Base-by-base conservation (phyloP, 2,888 invertebrate species). In the Unio delphinus region DNA sequence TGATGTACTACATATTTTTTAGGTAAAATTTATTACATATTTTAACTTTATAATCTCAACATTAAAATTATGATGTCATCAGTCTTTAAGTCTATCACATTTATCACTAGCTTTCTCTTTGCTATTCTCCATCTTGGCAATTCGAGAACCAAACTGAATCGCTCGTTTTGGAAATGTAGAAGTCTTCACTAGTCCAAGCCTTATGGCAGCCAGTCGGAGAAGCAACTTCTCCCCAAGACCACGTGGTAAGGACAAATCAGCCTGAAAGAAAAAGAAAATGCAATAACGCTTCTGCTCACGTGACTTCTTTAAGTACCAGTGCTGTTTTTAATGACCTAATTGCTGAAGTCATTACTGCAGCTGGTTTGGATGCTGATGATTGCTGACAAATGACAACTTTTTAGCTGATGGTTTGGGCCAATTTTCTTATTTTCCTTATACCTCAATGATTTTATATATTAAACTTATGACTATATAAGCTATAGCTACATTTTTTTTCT, bases 131-230 rank as follows among this genome's bases (percentile, higher is more conserved):
- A 92, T 78, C 78, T 92, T 92, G 6, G 92, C 99, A 86, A 99
- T 97, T 86, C 96, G 92, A 0, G 97, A 96, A 18, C 99, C 99
- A 92, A 99, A 99, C 89, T 99, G 99, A 81, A 99, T 93, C 0
- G 99, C 99, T 88, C 97, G 91, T 90, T 99, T 99, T 61, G 95
- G 96, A 64, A 96, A 92, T 61, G 90, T 89, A 6, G 94, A 93
- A 11, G 89, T 86, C 6, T 86, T 80, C 3, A 72, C 61, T 18
- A 91, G 82, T 3, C 90, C 90, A 4, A 91, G 80, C 57, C 85
- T 79, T 18, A 76, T 59, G 15, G 91, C 91, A 72, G 88, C 78
- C 28, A 89, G 68, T 80, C 99, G 92, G 61, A 99, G 91, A 64
- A 98, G 91, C 65, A 97, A 91, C 90, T 99, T 99, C 87, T 99